Conservation (phyloP, 2,113 vertebrate species). For the Numida meleagris region DNA sequence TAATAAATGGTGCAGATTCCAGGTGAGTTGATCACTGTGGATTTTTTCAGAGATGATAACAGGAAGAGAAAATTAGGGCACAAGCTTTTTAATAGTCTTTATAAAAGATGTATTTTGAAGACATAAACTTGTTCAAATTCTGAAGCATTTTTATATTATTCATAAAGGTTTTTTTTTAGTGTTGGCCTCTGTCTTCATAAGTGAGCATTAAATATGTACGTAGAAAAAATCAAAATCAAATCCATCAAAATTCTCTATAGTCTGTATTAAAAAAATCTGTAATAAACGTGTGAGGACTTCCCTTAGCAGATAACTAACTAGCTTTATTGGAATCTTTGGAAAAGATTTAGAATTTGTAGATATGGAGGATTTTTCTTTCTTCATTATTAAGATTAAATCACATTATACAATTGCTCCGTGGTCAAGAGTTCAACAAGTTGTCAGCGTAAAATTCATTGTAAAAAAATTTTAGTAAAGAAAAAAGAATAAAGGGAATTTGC, state of each 20-base stretch:
- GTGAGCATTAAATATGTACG: neutral
- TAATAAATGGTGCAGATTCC: neutral
- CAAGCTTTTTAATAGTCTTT: neutral
- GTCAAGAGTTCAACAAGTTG: neutral
- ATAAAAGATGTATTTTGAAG: slow-evolving; percentile 20
- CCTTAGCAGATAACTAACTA: neutral
- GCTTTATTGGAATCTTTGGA: neutral
- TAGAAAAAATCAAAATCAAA: neutral
- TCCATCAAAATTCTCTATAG: neutral
- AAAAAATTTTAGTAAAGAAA: neutral
- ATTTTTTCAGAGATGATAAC: neutral
- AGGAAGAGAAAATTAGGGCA: neutral
- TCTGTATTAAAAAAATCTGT: neutral
- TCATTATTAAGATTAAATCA: neutral
- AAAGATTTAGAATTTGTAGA: neutral
- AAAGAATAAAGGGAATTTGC: neutral
- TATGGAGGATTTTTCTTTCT: neutral
- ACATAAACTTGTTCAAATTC: slow-evolving; percentile 29
- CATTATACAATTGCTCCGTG: neutral
- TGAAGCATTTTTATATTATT: slow-evolving; percentile 26
- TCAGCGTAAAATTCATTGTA: neutral
- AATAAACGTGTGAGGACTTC: neutral
- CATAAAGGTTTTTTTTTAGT: neutral
- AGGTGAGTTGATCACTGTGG: neutral
- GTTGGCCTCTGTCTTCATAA: neutral